phyloP scores from a whole-genome alignment of 2,113 vertebrate genomes.

The Corapipo altera region DNA sequence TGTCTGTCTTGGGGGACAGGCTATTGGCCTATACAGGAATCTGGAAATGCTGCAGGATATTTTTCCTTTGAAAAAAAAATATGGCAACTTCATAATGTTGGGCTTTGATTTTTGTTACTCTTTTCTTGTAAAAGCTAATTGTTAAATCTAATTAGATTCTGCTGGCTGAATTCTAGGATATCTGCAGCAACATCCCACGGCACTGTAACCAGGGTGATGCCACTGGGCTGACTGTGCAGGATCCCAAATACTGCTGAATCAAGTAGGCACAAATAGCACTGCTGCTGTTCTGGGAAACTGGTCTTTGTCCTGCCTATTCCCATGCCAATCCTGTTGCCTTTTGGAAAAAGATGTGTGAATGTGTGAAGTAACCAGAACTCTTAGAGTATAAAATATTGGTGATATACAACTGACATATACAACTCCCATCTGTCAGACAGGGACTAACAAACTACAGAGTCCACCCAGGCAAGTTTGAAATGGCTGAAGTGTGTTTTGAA shows the following conservation, averaged over 20 bases:
- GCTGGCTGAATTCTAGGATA: neutral
- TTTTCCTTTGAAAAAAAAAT: neutral
- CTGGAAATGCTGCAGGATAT: neutral
- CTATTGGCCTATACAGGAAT: neutral
- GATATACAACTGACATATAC: neutral
- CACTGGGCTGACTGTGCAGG: neutral
- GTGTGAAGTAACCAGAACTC: neutral
- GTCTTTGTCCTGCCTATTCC: neutral
- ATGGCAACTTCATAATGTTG: neutral
- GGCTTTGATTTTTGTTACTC: neutral
- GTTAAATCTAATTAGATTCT: neutral
- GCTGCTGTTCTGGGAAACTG: neutral
- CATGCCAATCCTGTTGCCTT: neutral
- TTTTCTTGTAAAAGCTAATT: neutral
- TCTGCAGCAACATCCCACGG: neutral
- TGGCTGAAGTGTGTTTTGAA: neutral
- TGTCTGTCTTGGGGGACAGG: neutral
- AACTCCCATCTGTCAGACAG: neutral
- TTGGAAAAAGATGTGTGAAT: neutral
- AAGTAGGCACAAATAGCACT: neutral
- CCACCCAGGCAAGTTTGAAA: neutral
- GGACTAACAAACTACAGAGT: neutral
- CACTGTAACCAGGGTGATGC: neutral
- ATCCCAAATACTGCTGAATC: neutral
- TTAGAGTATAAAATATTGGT: neutral